A percentile compares a stretch with the other conserved stretches of the same genome.
Conservation (phyloP, 2,797 vertebrate species). For the Perodicticus potto region DNA sequence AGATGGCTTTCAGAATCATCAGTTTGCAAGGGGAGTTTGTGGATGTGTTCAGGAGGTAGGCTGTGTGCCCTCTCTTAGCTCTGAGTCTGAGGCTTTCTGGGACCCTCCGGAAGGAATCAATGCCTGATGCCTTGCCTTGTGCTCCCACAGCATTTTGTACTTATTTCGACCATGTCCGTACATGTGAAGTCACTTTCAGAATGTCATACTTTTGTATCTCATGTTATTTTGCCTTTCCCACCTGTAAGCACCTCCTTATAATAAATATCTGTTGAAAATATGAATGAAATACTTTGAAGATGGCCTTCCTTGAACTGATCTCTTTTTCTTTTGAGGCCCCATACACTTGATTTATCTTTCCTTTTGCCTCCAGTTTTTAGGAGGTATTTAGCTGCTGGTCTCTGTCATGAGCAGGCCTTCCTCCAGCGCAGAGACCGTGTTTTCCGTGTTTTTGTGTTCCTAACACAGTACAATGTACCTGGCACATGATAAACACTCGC, state of each 20-base stretch:
- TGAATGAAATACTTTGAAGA: background rate
- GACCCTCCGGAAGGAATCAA: background rate
- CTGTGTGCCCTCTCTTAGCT: background rate
- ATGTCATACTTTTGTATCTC: background rate
- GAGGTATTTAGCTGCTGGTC: background rate
- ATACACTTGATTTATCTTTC: background rate
- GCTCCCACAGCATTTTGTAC: background rate
- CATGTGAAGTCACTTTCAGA: background rate
- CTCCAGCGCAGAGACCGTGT: background rate
- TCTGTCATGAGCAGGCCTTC: background rate
- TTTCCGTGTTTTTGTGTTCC: background rate
- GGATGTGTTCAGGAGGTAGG: background rate
- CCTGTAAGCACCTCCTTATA: background rate
- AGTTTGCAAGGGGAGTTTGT: background rate
- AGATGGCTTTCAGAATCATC: background rate
- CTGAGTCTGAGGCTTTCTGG: background rate
- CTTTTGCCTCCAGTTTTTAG: background rate
- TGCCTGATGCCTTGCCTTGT: background rate
- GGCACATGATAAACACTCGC: background rate
- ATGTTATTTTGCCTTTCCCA: background rate
- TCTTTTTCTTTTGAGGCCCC: background rate
- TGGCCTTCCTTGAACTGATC: background rate
- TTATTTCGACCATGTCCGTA: background rate
- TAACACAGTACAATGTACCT: background rate
- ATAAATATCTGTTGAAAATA: background rate